Percentiles rank a stretch among this genome's conserved stretches.
Evolutionary conservation across 2,797 vertebrate species (phyloP).

Genomic region (Macrochelys suwanniensis): DNA sequence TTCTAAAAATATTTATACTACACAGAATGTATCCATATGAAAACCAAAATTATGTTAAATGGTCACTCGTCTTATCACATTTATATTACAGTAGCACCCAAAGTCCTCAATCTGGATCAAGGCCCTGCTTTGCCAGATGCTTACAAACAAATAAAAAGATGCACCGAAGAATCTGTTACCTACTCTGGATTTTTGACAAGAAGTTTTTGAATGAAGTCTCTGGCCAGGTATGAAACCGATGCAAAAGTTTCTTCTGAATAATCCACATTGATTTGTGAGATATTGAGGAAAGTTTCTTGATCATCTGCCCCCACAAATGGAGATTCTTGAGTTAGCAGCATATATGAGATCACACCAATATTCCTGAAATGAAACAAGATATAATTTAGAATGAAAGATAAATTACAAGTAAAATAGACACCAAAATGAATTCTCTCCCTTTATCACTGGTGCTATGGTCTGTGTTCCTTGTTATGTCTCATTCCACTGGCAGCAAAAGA

Average conservation of each 20-base stretch:
- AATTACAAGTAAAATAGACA: not conserved
- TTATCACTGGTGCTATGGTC: not conserved
- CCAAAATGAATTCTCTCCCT: not conserved
- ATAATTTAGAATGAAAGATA: too few species aligned
- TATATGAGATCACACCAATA: slow-evolving; percentile 94
- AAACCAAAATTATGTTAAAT: not conserved
- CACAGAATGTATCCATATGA: not conserved
- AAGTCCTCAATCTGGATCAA: not conserved
- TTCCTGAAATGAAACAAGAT: slow-evolving; percentile 85
- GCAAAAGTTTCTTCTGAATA: slow-evolving; percentile 92
- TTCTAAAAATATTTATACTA: not conserved
- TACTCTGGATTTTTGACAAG: slow-evolving; percentile 94
- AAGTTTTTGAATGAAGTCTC: slow-evolving; percentile 94
- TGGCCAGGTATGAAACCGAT: slow-evolving; percentile 91
- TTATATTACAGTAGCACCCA: not conserved
- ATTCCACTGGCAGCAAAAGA: not conserved
- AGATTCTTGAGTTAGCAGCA: slow-evolving; percentile 95
- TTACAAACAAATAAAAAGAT: not conserved
- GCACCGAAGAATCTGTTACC: slow-evolving; percentile 74
- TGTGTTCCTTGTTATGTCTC: not conserved
- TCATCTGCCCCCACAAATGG: slow-evolving; percentile 94
- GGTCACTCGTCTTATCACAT: not conserved
- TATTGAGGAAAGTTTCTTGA: slow-evolving; percentile 97
- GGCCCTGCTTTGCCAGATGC: not conserved
- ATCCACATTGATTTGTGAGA: slow-evolving; percentile 96